Evolutionary conservation across 2,113 vertebrate genomes (phyloP).

Genomic region (Athene cunicularia): DNA sequence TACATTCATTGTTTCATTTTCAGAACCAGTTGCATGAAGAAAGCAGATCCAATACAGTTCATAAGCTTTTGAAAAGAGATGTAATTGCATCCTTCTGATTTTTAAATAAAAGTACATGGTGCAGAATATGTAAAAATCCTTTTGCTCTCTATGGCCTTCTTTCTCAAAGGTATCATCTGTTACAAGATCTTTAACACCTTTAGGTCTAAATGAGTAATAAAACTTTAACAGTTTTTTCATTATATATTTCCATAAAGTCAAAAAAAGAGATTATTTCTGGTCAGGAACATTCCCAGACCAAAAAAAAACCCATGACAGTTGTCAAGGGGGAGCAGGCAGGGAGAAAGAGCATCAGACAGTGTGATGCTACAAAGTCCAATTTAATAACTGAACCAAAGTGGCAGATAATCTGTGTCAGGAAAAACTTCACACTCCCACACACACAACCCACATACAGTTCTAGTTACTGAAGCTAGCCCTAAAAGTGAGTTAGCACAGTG

Average conservation of each 20-base stretch:
- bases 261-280: background rate
- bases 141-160: background rate
- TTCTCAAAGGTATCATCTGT: background rate
- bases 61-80: background rate
- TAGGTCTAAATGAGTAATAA: background rate
- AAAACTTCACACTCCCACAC: conserved; percentile 19
- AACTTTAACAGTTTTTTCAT: background rate
- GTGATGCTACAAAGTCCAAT: background rate
- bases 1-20: background rate
- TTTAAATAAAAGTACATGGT: background rate
- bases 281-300: background rate
- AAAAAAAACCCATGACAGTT: background rate
- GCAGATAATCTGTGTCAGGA: background rate
- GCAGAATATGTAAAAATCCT: background rate
- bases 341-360: background rate
- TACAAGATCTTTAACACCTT: background rate
- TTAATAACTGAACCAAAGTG: conserved; percentile 28
- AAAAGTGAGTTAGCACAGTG: background rate
- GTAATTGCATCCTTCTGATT: background rate
- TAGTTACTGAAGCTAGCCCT: background rate
- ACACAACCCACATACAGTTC: background rate
- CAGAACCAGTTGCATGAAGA: background rate
- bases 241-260: background rate
- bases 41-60: background rate
- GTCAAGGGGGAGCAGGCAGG: background rate